Percentiles rank a stretch among this genome's conserved stretches.
These are phyloP conservation scores for human (Homo sapiens) DNA, from an alignment of 2,113 vertebrate genomes.

Conservation along the genomic window GRCh38 chrX:12596001-12596500, in stretches of 20 bases:
- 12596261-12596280: not conserved
- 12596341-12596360: not conserved
- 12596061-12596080: not conserved
- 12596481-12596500: not conserved
- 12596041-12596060: not conserved
- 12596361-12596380: not conserved
- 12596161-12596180: not conserved
- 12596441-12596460: not conserved
- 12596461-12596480: not conserved
- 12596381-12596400: not conserved
- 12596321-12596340: not conserved
- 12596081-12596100: not conserved
- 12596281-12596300: not conserved
- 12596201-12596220: not conserved
- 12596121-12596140: not conserved
- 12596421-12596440: not conserved
- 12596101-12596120: not conserved
- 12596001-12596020: not conserved
- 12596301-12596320: not conserved
- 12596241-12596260: not conserved
- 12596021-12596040: not conserved
- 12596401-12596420: constrained; percentile 33
- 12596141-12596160: not conserved
- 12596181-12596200: not conserved
- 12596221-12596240: not conserved